Evolutionary conservation across 2,888 invertebrate species (phyloP).

Genomic region (Drosophila demipolita): DNA sequence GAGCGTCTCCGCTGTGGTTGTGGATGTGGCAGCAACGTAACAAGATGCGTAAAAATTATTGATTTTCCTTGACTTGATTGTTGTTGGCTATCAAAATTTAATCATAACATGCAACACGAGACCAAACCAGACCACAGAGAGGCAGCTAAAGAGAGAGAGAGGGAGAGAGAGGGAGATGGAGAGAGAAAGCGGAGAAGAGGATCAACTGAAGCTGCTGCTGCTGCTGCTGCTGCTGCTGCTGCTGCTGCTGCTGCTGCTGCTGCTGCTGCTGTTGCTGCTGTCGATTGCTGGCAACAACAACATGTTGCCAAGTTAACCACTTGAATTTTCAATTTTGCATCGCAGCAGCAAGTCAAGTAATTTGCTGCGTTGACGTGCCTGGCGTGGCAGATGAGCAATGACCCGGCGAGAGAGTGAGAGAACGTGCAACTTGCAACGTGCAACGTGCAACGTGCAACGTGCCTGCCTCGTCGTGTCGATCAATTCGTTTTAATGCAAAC

Average conservation of each 20-base stretch:
- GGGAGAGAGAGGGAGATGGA: neutral
- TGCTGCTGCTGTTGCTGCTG: conserved; percentile 21
- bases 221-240: conserved; percentile 22
- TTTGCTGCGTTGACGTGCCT: conserved; percentile 79
- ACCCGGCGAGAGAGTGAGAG: conserved; percentile 40
- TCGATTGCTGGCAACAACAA: conserved; percentile 6
- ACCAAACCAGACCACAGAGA: conserved; percentile 8
- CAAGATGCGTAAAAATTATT: conserved; percentile 84
- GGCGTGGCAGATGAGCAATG: conserved; percentile 80
- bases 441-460: conserved; percentile 8
- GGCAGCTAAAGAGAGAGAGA: neutral
- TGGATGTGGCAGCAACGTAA: conserved; percentile 61
- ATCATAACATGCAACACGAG: conserved; percentile 77
- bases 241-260: conserved; percentile 6
- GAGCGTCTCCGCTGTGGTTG: neutral
- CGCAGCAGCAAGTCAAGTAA: conserved; percentile 69
- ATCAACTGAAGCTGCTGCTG: conserved; percentile 12
- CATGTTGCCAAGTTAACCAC: conserved; percentile 79
- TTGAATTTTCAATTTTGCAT: conserved; percentile 80
- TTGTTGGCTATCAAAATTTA: conserved; percentile 82
- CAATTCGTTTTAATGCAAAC: conserved; percentile 79
- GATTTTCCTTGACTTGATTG: conserved; percentile 82
- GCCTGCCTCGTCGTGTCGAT: conserved; percentile 69
- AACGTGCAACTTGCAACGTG: conserved; percentile 1
- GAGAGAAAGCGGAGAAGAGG: conserved; percentile 1